phyloP scores from a whole-genome alignment of 1,140 invertebrate genomes.

The Lucilia cuprina region DNA sequence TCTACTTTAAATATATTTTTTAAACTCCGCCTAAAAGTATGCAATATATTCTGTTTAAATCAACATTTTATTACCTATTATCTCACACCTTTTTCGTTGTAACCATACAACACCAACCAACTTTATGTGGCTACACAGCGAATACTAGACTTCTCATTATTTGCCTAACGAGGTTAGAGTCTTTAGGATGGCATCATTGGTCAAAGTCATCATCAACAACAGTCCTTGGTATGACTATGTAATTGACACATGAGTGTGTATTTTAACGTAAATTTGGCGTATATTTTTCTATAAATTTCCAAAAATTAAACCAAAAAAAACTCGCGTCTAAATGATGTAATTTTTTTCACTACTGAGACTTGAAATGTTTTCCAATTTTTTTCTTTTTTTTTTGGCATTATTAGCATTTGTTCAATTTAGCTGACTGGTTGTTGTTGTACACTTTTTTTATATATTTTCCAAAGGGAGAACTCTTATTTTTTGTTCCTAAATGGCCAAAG shows the following conservation, averaged over 20 bases:
- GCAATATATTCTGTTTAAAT: not conserved
- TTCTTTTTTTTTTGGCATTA: not conserved
- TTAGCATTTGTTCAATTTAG: constrained; percentile 30
- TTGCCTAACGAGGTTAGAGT: not conserved
- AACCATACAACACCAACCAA: not conserved
- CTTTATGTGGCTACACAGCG: not conserved
- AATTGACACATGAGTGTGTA: not conserved
- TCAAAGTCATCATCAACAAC: not conserved
- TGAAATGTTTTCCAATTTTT: too few species aligned
- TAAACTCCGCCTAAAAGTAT: not conserved
- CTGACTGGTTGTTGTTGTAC: constrained; percentile 4
- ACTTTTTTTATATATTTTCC: not conserved
- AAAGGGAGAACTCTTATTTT: not conserved
- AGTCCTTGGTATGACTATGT: not conserved
- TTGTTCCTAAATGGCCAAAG: constrained; percentile 3
- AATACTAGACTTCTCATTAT: constrained; percentile 3
- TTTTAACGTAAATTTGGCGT: not conserved
- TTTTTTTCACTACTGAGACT: not conserved
- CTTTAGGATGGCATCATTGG: constrained; percentile 1
- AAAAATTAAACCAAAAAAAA: not conserved
- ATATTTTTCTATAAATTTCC: not conserved
- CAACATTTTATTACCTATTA: too few species aligned
- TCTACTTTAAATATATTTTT: too few species aligned
- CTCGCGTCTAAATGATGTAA: constrained; percentile 25
- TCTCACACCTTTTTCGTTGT: too few species aligned